phyloP scores from a whole-genome alignment of 2,797 vertebrate species.

The Dendrocincla fuliginosa region DNA sequence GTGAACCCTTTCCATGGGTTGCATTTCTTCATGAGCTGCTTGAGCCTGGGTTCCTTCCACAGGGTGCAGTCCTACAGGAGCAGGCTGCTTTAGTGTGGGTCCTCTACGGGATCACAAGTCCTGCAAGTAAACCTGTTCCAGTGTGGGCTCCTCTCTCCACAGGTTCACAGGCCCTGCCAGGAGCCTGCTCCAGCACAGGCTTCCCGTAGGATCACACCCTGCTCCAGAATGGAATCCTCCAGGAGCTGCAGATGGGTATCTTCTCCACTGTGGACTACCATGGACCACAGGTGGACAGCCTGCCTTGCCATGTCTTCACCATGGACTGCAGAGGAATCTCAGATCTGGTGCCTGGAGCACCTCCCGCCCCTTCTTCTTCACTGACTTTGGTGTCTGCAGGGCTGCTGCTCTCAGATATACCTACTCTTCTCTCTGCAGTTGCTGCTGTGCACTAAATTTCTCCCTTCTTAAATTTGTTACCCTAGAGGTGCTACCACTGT shows the following conservation, averaged over 20 bases:
- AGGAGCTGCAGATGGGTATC: background rate
- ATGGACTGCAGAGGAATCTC: background rate
- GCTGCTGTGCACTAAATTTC: background rate
- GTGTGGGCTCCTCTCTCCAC: fast-evolving
- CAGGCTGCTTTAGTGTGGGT: background rate
- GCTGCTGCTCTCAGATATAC: background rate
- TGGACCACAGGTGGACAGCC: background rate
- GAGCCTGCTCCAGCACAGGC: background rate
- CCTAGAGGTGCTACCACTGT: fast-evolving
- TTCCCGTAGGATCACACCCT: background rate
- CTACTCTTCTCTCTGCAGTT: background rate
- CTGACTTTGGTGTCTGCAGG: background rate
- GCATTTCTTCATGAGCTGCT: background rate
- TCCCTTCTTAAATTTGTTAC: no score
- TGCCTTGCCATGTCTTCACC: background rate
- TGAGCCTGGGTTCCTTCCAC: background rate
- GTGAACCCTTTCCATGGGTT: background rate
- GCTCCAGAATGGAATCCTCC: background rate
- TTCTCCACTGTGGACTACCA: background rate
- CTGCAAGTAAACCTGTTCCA: background rate
- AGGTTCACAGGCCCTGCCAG: background rate
- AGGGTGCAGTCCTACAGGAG: background rate
- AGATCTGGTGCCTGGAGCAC: background rate
- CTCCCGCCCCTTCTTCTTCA: background rate
- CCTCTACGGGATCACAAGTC: background rate